phyloP scores from a whole-genome alignment of 2,888 invertebrate species.

The Hemaris fuciformis region DNA sequence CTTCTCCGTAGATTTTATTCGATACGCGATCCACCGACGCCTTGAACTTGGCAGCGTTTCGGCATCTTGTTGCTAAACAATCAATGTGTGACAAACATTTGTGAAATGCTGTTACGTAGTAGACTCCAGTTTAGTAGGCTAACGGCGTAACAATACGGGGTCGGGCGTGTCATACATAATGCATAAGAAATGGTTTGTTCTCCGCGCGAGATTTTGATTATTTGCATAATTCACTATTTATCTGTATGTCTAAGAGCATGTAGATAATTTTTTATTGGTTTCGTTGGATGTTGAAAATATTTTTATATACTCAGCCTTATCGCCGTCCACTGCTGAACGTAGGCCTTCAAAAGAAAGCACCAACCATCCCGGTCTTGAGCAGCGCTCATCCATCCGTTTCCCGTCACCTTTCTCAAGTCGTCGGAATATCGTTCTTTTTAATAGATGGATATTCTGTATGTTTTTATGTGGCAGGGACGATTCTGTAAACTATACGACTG shows the following conservation, averaged over 20 bases:
- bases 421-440: too few relatives aligned
- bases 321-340: too few relatives aligned
- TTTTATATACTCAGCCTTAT: too few relatives aligned
- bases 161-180: conserved; percentile 35
- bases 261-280: background rate
- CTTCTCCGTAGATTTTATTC: conserved; percentile 44
- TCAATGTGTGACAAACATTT: conserved; percentile 37
- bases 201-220: background rate
- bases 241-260: background rate
- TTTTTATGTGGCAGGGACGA: too few relatives aligned
- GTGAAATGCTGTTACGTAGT: conserved; percentile 15
- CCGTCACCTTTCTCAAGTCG: too few relatives aligned
- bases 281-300: too few relatives aligned
- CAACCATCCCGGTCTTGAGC: too few relatives aligned
- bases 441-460: too few relatives aligned
- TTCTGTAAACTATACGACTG: too few relatives aligned
- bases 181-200: conserved; percentile 28
- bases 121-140: conserved; percentile 33
- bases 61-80: conserved; percentile 30
- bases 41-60: conserved; percentile 60
- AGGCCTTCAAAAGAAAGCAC: too few relatives aligned
- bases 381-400: too few relatives aligned
- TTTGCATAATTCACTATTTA: background rate
- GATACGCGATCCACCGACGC: conserved; percentile 48
- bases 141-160: conserved; percentile 30